phyloP scores from a whole-genome alignment of 2,888 invertebrate species.

The Tigriopus californicus region DNA sequence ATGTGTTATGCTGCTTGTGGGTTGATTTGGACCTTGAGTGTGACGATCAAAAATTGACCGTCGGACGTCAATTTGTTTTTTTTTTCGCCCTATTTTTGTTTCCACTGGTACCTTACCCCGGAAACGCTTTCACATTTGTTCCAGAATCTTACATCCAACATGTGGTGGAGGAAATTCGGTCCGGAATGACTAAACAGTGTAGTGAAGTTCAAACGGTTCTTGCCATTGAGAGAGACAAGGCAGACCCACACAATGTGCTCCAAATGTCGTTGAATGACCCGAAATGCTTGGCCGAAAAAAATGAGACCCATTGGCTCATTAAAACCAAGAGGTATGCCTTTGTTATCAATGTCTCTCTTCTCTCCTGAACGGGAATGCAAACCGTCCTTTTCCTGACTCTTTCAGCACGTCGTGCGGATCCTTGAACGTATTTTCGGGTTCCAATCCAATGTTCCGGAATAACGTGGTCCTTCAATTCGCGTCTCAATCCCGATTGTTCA shows the following conservation, averaged over 20 bases:
- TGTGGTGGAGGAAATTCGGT: too few relatives aligned
- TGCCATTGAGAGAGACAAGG: background rate
- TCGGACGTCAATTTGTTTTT: too few relatives aligned
- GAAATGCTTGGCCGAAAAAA: background rate
- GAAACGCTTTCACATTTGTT: too few relatives aligned
- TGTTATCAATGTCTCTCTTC: too few relatives aligned
- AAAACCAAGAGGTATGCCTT: background rate
- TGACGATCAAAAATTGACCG: too few relatives aligned
- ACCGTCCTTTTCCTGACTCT: too few relatives aligned
- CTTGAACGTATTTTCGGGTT: background rate
- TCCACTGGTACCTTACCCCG: too few relatives aligned
- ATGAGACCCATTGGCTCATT: conserved; percentile 2
- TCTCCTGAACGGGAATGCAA: too few relatives aligned
- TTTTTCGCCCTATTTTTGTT: too few relatives aligned
- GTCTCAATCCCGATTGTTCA: background rate
- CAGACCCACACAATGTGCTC: background rate
- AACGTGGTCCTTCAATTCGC: background rate
- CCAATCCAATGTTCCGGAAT: conserved; percentile 1
- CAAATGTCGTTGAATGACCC: background rate
- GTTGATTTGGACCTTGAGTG: too few relatives aligned
- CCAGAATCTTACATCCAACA: too few relatives aligned
- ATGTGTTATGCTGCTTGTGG: too few relatives aligned
- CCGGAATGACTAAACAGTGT: background rate
- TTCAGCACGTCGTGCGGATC: conserved; percentile 9
- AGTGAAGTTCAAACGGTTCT: conserved; percentile 5